phyloP scores from a whole-genome alignment of 64 coral and sea anemone species.

The Pachyseris speciosa region DNA sequence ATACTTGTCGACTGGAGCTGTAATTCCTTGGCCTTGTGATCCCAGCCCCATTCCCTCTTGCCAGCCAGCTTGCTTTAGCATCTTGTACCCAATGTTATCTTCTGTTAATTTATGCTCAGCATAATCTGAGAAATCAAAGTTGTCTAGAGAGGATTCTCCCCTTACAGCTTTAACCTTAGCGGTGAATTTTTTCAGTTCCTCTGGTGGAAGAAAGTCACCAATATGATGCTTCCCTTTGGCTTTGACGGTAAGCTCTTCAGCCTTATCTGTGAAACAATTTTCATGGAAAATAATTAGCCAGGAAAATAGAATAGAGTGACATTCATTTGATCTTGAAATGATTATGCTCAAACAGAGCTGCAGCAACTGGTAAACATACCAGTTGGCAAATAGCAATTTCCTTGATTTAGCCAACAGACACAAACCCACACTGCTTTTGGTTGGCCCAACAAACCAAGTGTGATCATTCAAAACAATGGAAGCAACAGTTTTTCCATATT shows the following conservation, averaged over 20 bases:
- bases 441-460: too few relatives aligned
- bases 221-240: constrained; percentile 93
- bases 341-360: too few relatives aligned
- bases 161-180: constrained; percentile 89
- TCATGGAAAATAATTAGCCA: not conserved
- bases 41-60: constrained; percentile 94
- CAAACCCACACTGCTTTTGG: too few relatives aligned
- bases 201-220: constrained; percentile 92
- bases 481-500: too few relatives aligned
- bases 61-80: constrained; percentile 98
- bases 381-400: too few relatives aligned
- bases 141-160: constrained; percentile 64
- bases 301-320: not conserved
- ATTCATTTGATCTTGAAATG: too few relatives aligned
- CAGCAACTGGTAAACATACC: too few relatives aligned
- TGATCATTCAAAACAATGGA: too few relatives aligned
- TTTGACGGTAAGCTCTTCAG: constrained; percentile 70
- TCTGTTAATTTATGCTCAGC: constrained; percentile 97
- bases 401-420: too few relatives aligned
- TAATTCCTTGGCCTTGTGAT: constrained; percentile 94
- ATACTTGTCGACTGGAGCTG: constrained; percentile 95
- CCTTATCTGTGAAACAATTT: constrained; percentile 50
- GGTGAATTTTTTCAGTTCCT: constrained; percentile 94
- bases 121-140: constrained; percentile 92
- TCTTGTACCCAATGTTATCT: constrained; percentile 97